These are phyloP conservation scores for Tiliacea citrago DNA, from an alignment of 2,888 invertebrate species.

Conservation along the genomic window DNA sequence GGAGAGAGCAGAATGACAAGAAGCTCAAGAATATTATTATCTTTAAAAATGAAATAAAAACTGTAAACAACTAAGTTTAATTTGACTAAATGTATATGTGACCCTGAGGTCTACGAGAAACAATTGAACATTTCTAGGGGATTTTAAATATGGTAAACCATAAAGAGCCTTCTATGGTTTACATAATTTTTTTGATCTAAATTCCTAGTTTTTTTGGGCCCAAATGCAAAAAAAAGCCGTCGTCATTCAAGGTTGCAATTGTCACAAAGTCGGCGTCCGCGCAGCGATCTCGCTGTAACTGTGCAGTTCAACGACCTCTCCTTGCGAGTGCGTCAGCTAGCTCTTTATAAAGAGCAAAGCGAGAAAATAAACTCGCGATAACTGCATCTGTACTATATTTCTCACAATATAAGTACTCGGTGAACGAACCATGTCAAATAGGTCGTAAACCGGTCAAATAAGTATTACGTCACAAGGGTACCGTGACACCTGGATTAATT, in stretches of 20 bases:
- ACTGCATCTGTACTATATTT: conserved; percentile 83
- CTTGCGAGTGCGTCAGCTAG: conserved; percentile 86
- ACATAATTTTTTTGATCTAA: neutral
- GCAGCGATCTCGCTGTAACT: conserved; percentile 78
- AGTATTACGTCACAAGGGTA: conserved; percentile 79
- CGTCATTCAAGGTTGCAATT: conserved; percentile 79
- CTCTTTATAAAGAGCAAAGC: conserved; percentile 87
- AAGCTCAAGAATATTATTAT: conserved; percentile 1
- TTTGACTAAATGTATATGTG: neutral
- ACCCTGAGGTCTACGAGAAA: no score
- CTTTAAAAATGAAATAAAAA: neutral
- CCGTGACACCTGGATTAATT: conserved; percentile 73
- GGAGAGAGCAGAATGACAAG: neutral
- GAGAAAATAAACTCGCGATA: conserved; percentile 88
- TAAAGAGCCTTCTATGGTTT: no score
- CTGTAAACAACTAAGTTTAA: neutral
- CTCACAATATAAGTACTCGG: conserved; percentile 78
- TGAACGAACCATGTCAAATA: conserved; percentile 84
- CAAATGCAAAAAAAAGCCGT: conserved; percentile 29
- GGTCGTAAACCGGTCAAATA: conserved; percentile 81
- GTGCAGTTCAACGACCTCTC: conserved; percentile 83
- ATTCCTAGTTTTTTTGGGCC: neutral
- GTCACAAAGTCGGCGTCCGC: conserved; percentile 78
- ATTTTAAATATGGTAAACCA: neutral
- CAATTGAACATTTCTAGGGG: neutral